Evolutionary conservation across 2,888 invertebrate genomes (phyloP), one percentile per base, ranked within the genome.

Genomic region (Ommatoiulus sabulosus): DNA sequence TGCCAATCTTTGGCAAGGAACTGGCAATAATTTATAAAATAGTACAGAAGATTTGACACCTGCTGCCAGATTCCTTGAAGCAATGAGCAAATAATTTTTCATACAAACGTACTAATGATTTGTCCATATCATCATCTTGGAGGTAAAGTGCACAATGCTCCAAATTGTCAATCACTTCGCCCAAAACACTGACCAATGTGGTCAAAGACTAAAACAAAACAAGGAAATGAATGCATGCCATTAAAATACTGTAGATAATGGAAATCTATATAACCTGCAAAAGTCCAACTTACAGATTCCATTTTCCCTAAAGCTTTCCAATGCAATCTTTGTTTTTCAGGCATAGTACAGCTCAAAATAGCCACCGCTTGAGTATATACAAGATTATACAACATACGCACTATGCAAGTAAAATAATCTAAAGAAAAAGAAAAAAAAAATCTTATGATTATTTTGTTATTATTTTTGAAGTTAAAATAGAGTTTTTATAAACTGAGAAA

Each of bases 341-440:
- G 91, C 89, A 93, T 91, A 88, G 91, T 91, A 90, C 92, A 92
- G 87, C 92, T 92, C 85, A 97, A 94, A 93, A 97, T 96, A 88
- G 96, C 95, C 90, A 97, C 95, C 87, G 97, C 95, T 94, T 98
- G 98, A 93, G 98, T 96, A 93, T 97, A 97, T 90, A 96, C 94
- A 90, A 98, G 94, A 92, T 98, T 97, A 94, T 97, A 98, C 90
- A 98, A 94, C 90, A 96, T 95, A 92, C 96, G 96, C 2, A 98
- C 96, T 91, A 98, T 95, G 92, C 96, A 96, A 0, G 96, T 96
- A 93, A 97, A 98, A 92, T 97, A 97, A 88, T 96, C 98, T 97
- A 94, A 0, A 94, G 93, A 89, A 90, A 89, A 90, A 90, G 44
- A 52, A 15, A 80, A 72, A 88, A 88, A 57, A 88, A 88, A 35